A percentile compares a stretch with the other conserved stretches of the same genome.
These are phyloP conservation scores for Channallabes apus DNA, from an alignment of 2,797 vertebrate species.

Conservation along the genomic window DNA sequence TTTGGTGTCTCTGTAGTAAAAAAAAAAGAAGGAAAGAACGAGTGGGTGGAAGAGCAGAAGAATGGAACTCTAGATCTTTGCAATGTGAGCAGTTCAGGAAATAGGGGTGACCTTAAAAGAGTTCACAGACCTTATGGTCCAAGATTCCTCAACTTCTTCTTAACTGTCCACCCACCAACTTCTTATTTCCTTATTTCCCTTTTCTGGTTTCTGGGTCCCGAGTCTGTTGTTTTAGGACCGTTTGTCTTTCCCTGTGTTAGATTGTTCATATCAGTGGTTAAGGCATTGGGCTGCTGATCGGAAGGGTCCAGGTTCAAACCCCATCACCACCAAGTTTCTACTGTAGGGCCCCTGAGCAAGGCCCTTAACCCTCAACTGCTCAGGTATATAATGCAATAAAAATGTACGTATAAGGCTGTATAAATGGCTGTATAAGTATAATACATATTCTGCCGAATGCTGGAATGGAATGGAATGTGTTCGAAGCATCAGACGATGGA, in stretches of 20 bases:
- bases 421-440: too few relatives aligned
- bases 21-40: slow-evolving; percentile 16
- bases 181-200: background rate
- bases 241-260: background rate
- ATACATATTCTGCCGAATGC: too few relatives aligned
- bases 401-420: too few relatives aligned
- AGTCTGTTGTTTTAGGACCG: background rate
- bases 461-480: too few relatives aligned
- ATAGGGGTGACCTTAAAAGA: slow-evolving; percentile 30
- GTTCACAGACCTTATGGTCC: slow-evolving; percentile 30
- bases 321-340: too few relatives aligned
- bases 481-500: background rate
- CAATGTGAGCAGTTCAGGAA: slow-evolving; percentile 21
- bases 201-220: background rate
- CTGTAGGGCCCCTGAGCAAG: too few relatives aligned
- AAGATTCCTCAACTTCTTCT: slow-evolving; percentile 22
- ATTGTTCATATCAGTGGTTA: background rate
- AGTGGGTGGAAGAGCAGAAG: slow-evolving; percentile 33
- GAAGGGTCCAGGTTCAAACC: too few relatives aligned
- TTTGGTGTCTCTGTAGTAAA: slow-evolving; percentile 9
- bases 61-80: slow-evolving; percentile 38
- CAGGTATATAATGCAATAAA: too few relatives aligned
- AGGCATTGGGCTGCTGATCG: too few relatives aligned
- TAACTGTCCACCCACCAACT: slow-evolving; percentile 14
- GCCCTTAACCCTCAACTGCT: too few relatives aligned